Conservation (phyloP, 2,797 vertebrate species). For the Halcyon smyrnensis region DNA sequence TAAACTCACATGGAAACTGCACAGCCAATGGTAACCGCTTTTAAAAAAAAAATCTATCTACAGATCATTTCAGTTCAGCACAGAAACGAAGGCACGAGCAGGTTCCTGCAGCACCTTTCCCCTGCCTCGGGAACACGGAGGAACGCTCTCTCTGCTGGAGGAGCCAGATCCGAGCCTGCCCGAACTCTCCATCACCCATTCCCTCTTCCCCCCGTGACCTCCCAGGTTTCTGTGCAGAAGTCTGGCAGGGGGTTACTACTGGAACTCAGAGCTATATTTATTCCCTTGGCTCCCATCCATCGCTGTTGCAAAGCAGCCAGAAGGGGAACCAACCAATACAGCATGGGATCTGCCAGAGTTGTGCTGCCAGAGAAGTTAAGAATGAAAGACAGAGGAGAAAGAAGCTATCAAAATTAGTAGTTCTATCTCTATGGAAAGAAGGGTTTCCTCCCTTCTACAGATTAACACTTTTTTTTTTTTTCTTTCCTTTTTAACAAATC, state of each 20-base stretch:
- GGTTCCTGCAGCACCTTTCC: not conserved
- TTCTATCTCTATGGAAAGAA: constrained; percentile 15
- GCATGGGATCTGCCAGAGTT: constrained; percentile 57
- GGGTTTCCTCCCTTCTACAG: not conserved
- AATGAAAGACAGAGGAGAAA: constrained; percentile 52
- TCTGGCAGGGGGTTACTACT: constrained; percentile 69
- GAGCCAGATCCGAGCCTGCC: not conserved
- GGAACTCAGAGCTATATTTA: constrained; percentile 63
- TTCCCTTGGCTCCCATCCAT: constrained; percentile 65
- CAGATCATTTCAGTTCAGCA: not conserved
- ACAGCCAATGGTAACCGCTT: constrained; percentile 11
- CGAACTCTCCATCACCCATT: not conserved
- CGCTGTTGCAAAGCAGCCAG: constrained; percentile 56
- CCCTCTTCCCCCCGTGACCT: constrained; percentile 14
- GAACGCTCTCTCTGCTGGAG: not conserved
- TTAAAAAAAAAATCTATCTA: not conserved
- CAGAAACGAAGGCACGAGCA: not conserved
- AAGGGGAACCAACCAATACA: constrained; percentile 66
- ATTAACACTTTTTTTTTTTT: not conserved
- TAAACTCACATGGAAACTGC: constrained; percentile 45
- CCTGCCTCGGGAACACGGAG: not conserved
- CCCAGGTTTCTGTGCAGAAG: constrained; percentile 28
- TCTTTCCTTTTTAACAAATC: not conserved
- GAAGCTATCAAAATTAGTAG: constrained; percentile 44
- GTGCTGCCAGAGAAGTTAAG: constrained; percentile 63